Conservation (phyloP, 1,140 invertebrate genomes). For the Lycorma delicatula region DNA sequence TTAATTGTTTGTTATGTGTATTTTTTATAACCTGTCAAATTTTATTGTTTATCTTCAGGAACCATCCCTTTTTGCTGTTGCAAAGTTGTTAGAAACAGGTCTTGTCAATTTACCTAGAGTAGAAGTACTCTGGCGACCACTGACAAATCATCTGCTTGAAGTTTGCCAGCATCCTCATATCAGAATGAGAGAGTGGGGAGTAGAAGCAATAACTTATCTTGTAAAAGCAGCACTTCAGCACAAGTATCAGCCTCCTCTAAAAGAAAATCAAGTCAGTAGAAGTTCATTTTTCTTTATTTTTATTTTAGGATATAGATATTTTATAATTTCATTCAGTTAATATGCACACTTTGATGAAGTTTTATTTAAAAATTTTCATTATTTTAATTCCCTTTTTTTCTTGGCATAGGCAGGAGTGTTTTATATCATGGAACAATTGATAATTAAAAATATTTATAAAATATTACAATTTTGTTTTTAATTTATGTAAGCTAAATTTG, state of each 20-base stretch:
- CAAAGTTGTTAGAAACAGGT: constrained; percentile 93
- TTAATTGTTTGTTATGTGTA: too few species aligned
- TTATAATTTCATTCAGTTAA: not conserved
- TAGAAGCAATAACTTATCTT: constrained; percentile 90
- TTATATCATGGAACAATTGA: too few species aligned
- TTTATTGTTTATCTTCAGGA: constrained; percentile 50
- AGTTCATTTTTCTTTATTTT: constrained; percentile 3
- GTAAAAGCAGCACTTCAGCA: constrained; percentile 86
- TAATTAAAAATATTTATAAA: too few species aligned
- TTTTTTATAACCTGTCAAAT: too few species aligned
- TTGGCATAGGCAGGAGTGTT: too few species aligned
- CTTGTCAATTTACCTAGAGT: constrained; percentile 89
- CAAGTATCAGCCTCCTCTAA: constrained; percentile 73
- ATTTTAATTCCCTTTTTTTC: too few species aligned
- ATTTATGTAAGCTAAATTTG: too few species aligned
- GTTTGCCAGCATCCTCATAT: constrained; percentile 94
- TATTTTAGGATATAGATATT: constrained; percentile 1
- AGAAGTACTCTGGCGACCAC: constrained; percentile 89
- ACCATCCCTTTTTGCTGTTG: constrained; percentile 93
- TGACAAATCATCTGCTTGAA: constrained; percentile 94
- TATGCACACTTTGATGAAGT: not conserved
- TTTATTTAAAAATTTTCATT: too few species aligned
- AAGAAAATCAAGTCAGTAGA: constrained; percentile 68
- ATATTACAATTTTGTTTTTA: too few species aligned
- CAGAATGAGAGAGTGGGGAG: constrained; percentile 93